Evolutionary conservation across 2,797 vertebrate species (phyloP).

Genomic region (Chromobotia macracanthus): DNA sequence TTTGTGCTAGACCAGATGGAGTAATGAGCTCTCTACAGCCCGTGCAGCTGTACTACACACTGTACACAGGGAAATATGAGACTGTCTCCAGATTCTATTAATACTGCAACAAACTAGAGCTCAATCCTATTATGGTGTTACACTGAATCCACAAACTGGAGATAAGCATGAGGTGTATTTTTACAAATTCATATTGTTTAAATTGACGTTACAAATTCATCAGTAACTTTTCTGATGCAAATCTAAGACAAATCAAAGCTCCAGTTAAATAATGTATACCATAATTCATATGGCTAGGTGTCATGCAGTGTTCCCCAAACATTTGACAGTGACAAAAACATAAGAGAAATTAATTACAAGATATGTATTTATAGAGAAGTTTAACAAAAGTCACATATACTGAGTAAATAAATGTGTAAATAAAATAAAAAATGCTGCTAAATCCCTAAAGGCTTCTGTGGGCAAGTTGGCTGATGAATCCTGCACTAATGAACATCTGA

Average conservation of each 20-base stretch:
- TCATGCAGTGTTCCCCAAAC: background rate
- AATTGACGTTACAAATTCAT: too few relatives aligned
- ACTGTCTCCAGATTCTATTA: slow-evolving; percentile 40
- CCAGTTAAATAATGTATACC: background rate
- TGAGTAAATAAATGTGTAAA: slow-evolving; percentile 9
- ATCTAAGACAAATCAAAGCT: background rate
- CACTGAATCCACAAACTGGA: slow-evolving; percentile 38
- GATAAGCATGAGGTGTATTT: too few relatives aligned
- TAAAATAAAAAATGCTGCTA: slow-evolving; percentile 23
- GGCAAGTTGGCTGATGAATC: background rate
- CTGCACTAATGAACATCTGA: slow-evolving; percentile 18
- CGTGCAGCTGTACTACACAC: slow-evolving; percentile 10
- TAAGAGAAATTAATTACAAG: background rate
- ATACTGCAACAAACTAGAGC: slow-evolving; percentile 29
- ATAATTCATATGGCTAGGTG: background rate
- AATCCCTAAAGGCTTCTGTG: slow-evolving; percentile 12
- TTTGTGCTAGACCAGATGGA: slow-evolving; percentile 13
- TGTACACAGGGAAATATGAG: slow-evolving; percentile 33
- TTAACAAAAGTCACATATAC: slow-evolving; percentile 9
- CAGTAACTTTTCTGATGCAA: background rate
- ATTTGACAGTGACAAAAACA: background rate
- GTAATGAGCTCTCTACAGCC: background rate
- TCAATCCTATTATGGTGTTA: slow-evolving; percentile 28
- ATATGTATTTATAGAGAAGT: slow-evolving; percentile 25
- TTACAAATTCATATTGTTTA: background rate